Conservation (phyloP, 2,113 vertebrate species). For the Narcine bancroftii region DNA sequence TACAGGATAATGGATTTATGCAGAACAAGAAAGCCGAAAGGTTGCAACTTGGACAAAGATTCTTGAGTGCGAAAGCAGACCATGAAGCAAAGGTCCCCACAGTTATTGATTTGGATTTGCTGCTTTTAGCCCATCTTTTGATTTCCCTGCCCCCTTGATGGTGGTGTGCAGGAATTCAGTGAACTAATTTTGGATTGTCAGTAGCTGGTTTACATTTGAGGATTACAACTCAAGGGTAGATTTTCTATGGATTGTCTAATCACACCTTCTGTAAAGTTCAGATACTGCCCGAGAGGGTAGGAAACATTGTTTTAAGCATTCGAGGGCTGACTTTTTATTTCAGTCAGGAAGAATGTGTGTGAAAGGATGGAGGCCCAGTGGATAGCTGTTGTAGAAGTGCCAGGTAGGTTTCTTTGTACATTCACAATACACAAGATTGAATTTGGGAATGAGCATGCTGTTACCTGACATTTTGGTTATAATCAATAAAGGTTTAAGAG, state of each 20-base stretch:
- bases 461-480: too few species aligned
- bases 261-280: not conserved
- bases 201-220: not conserved
- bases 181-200: not conserved
- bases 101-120: not conserved
- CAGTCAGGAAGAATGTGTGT: not conserved
- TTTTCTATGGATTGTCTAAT: not conserved
- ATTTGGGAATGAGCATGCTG: too few species aligned
- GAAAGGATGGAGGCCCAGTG: not conserved
- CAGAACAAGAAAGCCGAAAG: not conserved
- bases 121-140: too few species aligned
- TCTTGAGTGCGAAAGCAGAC: not conserved
- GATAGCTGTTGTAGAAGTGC: too few species aligned
- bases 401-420: not conserved
- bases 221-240: not conserved
- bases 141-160: too few species aligned
- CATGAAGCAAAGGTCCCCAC: not conserved
- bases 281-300: too few species aligned
- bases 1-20: not conserved
- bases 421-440: too few species aligned
- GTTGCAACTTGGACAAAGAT: not conserved
- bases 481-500: too few species aligned
- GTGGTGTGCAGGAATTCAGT: not conserved
- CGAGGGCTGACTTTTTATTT: too few species aligned
- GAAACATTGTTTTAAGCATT: too few species aligned